phyloP scores from a whole-genome alignment of 1,140 invertebrate species.

The Ips typographus region DNA sequence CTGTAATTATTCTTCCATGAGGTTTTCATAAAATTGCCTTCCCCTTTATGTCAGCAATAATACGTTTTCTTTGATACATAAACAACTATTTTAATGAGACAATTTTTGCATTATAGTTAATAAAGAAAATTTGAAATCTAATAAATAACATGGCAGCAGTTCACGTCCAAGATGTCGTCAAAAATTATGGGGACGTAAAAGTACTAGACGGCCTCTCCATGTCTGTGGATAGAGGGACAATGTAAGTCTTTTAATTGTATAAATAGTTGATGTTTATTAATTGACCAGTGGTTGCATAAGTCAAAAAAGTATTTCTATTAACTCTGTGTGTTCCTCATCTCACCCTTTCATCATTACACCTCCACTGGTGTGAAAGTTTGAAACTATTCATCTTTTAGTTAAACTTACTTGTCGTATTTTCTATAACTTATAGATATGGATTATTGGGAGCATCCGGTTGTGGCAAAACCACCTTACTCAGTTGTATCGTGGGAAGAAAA shows the following conservation, averaged over 20 bases:
- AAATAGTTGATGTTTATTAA: too few species aligned
- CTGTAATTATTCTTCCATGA: too few species aligned
- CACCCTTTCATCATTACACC: too few species aligned
- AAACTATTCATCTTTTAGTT: background rate
- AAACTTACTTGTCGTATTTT: background rate
- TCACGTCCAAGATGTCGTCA: slow-evolving; percentile 57
- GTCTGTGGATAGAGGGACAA: slow-evolving; percentile 63
- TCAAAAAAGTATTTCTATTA: too few species aligned
- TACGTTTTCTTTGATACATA: too few species aligned
- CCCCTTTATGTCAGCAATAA: too few species aligned
- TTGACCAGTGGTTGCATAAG: too few species aligned
- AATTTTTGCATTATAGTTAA: too few species aligned
- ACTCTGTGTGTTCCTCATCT: too few species aligned
- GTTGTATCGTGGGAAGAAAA: slow-evolving; percentile 80
- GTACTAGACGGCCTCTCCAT: slow-evolving; percentile 64
- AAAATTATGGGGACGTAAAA: slow-evolving; percentile 58
- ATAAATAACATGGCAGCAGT: slow-evolving; percentile 51
- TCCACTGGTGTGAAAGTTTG: background rate
- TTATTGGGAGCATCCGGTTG: slow-evolving; percentile 83
- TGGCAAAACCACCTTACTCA: slow-evolving; percentile 82
- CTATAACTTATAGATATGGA: slow-evolving; percentile 67
- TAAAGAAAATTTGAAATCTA: background rate
- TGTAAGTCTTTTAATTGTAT: slow-evolving; percentile 56
- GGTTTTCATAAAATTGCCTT: too few species aligned
- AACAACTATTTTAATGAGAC: too few species aligned